A percentile compares a stretch with the other conserved stretches of the same genome.
Conservation (phyloP, 2,113 vertebrate genomes). For the Rhineura floridana region DNA sequence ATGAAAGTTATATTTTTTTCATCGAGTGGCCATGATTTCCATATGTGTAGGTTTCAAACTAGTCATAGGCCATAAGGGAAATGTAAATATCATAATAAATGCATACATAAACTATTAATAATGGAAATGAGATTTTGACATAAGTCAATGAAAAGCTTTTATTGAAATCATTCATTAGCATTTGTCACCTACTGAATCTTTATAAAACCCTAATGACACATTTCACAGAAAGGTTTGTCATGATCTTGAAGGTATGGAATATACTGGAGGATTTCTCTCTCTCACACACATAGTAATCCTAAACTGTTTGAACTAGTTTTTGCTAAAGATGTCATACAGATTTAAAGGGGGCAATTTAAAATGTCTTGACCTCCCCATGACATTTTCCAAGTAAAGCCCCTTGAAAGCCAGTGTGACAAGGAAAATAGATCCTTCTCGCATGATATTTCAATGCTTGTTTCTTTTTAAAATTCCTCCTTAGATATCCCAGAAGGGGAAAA, state of each 20-base stretch:
- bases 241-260: not conserved
- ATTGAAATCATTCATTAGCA: conserved; percentile 24
- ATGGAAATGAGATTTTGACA: conserved; percentile 46
- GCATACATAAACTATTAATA: conserved; percentile 42
- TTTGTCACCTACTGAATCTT: conserved; percentile 20
- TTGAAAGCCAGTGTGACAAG: conserved; percentile 62
- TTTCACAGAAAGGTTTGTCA: conserved; percentile 36
- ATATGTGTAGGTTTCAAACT: conserved; percentile 31
- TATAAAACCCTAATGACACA: conserved; percentile 16
- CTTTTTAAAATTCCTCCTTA: conserved; percentile 60
- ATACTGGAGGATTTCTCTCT: conserved; percentile 7
- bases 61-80: conserved; percentile 46
- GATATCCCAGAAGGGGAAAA: conserved; percentile 56
- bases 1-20: conserved; percentile 57
- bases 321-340: conserved; percentile 48
- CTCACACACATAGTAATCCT: not conserved
- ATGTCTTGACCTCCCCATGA: conserved; percentile 64
- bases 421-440: conserved; percentile 58
- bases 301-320: conserved; percentile 46
- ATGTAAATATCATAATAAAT: conserved; percentile 47
- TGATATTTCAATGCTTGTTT: conserved; percentile 53
- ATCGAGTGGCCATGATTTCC: conserved; percentile 50
- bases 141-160: conserved; percentile 48
- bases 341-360: conserved; percentile 56
- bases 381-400: conserved; percentile 56